phyloP scores from a whole-genome alignment of 1,140 invertebrate species.

The Panagrolaimus sp. region DNA sequence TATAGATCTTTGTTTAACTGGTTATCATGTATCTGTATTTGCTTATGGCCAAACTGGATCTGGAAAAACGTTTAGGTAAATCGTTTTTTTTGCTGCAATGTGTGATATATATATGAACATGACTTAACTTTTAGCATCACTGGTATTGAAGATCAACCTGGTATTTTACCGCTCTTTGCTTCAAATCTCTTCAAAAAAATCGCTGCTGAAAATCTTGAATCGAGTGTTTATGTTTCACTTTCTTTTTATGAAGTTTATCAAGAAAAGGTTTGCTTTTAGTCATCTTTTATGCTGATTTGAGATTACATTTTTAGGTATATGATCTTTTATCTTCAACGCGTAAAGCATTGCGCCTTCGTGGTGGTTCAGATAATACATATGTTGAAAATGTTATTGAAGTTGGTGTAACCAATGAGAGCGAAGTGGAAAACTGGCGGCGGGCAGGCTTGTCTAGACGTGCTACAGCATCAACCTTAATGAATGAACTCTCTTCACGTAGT shows the following conservation, averaged over 20 bases:
- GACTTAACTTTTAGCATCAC: neutral
- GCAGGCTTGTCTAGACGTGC: neutral
- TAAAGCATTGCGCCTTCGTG: neutral
- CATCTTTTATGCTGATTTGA: too few relatives aligned
- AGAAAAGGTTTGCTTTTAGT: neutral
- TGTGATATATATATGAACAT: too few relatives aligned
- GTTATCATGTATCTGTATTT: neutral
- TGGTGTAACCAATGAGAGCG: neutral
- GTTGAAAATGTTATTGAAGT: neutral
- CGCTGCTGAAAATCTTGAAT: neutral
- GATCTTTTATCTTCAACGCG: neutral
- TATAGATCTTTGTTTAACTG: neutral
- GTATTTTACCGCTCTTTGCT: neutral
- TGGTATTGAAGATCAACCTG: neutral
- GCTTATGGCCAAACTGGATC: conserved; percentile 12
- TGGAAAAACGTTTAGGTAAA: too few relatives aligned
- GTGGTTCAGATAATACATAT: too few relatives aligned
- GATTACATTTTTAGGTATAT: neutral
- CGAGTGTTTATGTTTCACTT: neutral
- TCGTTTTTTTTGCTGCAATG: too few relatives aligned
- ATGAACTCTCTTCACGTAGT: neutral
- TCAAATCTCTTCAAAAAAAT: neutral
- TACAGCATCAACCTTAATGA: neutral
- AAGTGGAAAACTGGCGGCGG: neutral
- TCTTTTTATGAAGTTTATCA: conserved; percentile 5